Percentiles rank a stretch among this genome's conserved stretches.
These are phyloP conservation scores for Eustalomyia histrio DNA, from an alignment of 2,888 invertebrate genomes.

Conservation along the genomic window DNA sequence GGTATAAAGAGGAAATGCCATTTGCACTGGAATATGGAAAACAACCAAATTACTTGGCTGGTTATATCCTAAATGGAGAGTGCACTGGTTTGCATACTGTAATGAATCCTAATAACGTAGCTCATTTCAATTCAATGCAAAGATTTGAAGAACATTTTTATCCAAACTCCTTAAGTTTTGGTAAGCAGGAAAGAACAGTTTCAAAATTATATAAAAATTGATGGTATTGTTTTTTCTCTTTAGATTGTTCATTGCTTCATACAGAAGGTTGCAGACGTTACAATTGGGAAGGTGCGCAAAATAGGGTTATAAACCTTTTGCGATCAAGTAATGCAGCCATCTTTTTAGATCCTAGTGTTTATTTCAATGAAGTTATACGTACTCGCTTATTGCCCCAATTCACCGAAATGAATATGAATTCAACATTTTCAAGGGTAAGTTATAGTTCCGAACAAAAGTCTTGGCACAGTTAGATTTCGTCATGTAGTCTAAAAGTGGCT, in stretches of 20 bases:
- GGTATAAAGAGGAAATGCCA: constrained; percentile 97
- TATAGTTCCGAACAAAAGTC: too few species aligned
- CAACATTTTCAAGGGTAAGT: constrained; percentile 72
- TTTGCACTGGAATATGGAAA: constrained; percentile 75
- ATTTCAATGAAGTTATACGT: constrained; percentile 71
- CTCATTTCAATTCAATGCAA: constrained; percentile 83
- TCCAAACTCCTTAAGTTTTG: constrained; percentile 89
- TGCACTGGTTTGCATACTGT: constrained; percentile 80
- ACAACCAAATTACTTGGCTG: constrained; percentile 74
- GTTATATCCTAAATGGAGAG: constrained; percentile 71
- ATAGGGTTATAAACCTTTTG: constrained; percentile 72
- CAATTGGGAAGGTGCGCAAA: constrained; percentile 77
- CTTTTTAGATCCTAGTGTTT: constrained; percentile 74
- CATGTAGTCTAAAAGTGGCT: too few species aligned
- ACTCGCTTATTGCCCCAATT: constrained; percentile 76
- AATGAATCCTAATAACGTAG: constrained; percentile 81
- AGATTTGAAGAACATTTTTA: constrained; percentile 91
- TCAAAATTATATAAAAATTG: too few species aligned
- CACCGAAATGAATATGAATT: constrained; percentile 69
- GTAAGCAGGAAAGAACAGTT: constrained; percentile 80
- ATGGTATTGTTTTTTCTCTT: background rate
- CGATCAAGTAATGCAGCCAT: constrained; percentile 71
- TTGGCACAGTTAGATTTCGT: too few species aligned
- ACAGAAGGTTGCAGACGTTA: constrained; percentile 67
- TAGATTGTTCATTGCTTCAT: constrained; percentile 73